These are phyloP conservation scores for Sus scrofa DNA, from an alignment of 2,113 vertebrate species.

Conservation along the genomic window T2T-Sscrofa CM000817.6:70436001-70436500, in stretches of 20 bases:
- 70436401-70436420: not conserved
- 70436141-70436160: fast-evolving
- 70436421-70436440: not conserved
- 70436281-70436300: no score
- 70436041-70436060: not conserved
- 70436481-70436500: not conserved
- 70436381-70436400: not conserved
- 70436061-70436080: not conserved
- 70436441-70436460: fast-evolving
- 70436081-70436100: not conserved
- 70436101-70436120: not conserved
- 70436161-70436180: fast-evolving
- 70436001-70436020: fast-evolving
- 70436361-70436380: no score
- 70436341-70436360: no score
- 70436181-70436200: not conserved
- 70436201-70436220: not conserved
- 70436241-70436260: not conserved
- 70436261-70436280: not conserved
- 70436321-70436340: not conserved
- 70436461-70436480: no score
- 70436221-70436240: not conserved
- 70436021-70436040: not conserved
- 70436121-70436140: not conserved
- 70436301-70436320: no score